Evolutionary conservation across 2,888 invertebrate genomes (phyloP), one percentile per base, ranked within the genome.

Genomic region (Pogonocherus hispidulus): DNA sequence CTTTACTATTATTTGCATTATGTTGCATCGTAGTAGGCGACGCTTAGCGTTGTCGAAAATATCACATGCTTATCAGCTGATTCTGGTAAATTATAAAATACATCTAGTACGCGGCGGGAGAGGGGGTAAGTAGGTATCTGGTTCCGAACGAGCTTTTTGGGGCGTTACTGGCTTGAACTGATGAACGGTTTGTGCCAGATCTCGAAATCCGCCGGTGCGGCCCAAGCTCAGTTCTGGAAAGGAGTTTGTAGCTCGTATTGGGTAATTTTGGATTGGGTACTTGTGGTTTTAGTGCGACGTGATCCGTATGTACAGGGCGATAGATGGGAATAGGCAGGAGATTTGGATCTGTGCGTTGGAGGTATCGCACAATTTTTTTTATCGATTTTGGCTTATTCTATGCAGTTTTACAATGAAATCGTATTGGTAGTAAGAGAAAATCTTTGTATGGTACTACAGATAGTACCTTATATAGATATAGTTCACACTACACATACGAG

Each of bases 51-150:
- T 51, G 16, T 23, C 16, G 37, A 62, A 67, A 49, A 57, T 69
- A 62, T 72, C 70, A 70, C 72, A 70, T 70, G 69, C 59, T 37
- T 52, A 66, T 72, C 72, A 72, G 72, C 72, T 72, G 72, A 72
- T 72, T 68, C 65, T 44, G 68, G 47, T 63, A 67, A 67, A 67
- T 59, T 57, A 47, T 59, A 57, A 66, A 62, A 63, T 66, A 67
- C 52, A 49, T n/a, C 20, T 67, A 51, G 14, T 35, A 46, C 35
- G 32, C 23, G 59, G 65, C 62, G 60, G 57, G 51, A 22, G n/a
- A n/a, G 52, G 19, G 49, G 44, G 44, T 57, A 57, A 65, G 57
- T 65, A 60, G 66, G 54, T 54, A 66, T 66, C 60, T 54, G 20
- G 54, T 66, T 16, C 49, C 22, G 11, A 44, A 41, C 23, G 35